Percentiles rank a stretch among this genome's conserved stretches.
Conservation (phyloP, 2,797 vertebrate genomes). For the Sylvia borin region DNA sequence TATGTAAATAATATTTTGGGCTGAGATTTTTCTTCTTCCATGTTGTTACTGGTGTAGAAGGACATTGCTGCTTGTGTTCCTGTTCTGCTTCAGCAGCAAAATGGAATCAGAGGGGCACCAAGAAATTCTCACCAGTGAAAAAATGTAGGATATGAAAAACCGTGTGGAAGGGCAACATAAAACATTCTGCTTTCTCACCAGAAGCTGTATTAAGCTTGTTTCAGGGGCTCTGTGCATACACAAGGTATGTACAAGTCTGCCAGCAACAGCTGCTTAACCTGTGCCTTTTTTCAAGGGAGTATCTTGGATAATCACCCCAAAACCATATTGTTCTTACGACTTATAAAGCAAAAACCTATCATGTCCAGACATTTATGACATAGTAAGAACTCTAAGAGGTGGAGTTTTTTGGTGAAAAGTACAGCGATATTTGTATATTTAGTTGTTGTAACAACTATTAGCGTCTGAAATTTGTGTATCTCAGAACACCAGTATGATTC, state of each 20-base stretch:
- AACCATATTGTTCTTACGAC: not conserved
- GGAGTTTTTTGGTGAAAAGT: not conserved
- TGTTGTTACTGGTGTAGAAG: not conserved
- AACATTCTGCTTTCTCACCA: not conserved
- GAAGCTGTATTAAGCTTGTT: not conserved
- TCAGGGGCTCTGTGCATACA: not conserved
- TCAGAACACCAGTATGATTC: not conserved
- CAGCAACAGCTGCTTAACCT: not conserved
- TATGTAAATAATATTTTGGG: not conserved
- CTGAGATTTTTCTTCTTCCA: not conserved
- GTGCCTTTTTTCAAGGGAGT: not conserved
- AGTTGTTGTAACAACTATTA: not conserved
- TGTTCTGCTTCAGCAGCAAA: not conserved
- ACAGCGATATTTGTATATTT: not conserved
- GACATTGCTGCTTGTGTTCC: not conserved
- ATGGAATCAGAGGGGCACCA: not conserved
- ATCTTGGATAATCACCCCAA: not conserved
- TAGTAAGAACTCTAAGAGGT: not conserved
- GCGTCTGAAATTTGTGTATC: not conserved
- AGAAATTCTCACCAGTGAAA: not conserved
- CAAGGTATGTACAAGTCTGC: not conserved
- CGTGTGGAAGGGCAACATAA: not conserved
- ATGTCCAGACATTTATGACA: not conserved
- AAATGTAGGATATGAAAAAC: not conserved
- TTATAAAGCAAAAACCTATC: not conserved